Percentiles rank a stretch among this genome's conserved stretches.
These are phyloP conservation scores for Ypsolopha scabrella DNA, from an alignment of 2,888 invertebrate species.

Conservation along the genomic window DNA sequence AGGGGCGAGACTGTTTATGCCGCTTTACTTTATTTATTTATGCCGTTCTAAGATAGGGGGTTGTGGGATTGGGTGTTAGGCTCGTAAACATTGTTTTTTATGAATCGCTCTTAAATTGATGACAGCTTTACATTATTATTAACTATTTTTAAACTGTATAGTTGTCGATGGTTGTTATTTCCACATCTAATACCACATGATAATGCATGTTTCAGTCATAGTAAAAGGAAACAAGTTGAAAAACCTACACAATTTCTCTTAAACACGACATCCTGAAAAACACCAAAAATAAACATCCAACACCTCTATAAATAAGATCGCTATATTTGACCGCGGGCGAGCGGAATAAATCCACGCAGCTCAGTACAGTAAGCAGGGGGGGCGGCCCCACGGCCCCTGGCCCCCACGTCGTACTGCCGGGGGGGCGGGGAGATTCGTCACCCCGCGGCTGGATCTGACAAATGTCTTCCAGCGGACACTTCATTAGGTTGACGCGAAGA, in stretches of 20 bases:
- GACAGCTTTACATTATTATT: too few species aligned
- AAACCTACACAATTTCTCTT: too few species aligned
- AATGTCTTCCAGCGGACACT: conserved; percentile 36
- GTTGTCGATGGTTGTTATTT: too few species aligned
- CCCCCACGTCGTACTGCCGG: neutral
- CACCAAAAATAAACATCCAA: neutral
- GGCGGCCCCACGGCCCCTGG: conserved; percentile 2
- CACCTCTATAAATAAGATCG: neutral
- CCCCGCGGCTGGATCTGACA: conserved; percentile 46
- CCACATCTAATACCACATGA: too few species aligned
- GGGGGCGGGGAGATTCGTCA: conserved; percentile 35
- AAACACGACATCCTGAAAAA: too few species aligned
- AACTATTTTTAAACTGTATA: too few species aligned
- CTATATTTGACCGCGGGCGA: conserved; percentile 4
- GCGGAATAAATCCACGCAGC: conserved; percentile 2
- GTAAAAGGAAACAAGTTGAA: too few species aligned
- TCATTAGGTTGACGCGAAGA: conserved; percentile 21
- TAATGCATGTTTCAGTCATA: too few species aligned
- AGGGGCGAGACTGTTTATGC: too few species aligned
- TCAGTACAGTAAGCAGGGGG: neutral
- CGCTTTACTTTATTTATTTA: neutral
- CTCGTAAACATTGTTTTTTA: too few species aligned
- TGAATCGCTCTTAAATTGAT: too few species aligned
- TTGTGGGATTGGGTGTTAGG: neutral
- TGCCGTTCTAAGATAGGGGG: neutral